Evolutionary conservation across 1,140 invertebrate genomes (phyloP).

Genomic region (Zaprionus africanus): DNA sequence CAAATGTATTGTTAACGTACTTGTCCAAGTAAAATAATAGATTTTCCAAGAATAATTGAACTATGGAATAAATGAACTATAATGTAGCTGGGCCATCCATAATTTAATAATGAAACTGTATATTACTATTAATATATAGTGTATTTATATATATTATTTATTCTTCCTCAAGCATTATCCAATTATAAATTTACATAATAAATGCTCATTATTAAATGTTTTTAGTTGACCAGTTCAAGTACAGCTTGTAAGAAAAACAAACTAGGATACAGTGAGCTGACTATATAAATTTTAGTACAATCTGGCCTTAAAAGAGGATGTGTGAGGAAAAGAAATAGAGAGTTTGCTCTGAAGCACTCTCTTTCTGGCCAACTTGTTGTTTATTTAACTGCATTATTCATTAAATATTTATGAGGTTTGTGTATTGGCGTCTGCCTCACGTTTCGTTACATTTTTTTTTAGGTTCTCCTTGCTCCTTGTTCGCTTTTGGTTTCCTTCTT

Average conservation of each 20-base stretch:
- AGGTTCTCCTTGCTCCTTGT: conserved; percentile 18
- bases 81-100: too few relatives aligned
- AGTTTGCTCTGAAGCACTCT: neutral
- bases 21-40: too few relatives aligned
- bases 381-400: conserved; percentile 42
- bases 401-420: conserved; percentile 43
- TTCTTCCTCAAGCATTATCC: too few relatives aligned
- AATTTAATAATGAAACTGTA: too few relatives aligned
- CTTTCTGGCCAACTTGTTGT: conserved; percentile 17
- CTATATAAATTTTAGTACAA: neutral
- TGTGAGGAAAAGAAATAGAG: too few relatives aligned
- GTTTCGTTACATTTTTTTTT: conserved; percentile 23
- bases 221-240: neutral
- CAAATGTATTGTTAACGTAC: too few relatives aligned
- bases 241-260: neutral
- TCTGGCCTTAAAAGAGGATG: neutral
- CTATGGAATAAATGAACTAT: too few relatives aligned
- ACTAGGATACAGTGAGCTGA: neutral
- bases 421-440: conserved; percentile 17
- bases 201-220: conserved; percentile 11
- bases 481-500: conserved; percentile 4
- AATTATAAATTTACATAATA: too few relatives aligned
- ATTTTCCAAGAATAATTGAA: too few relatives aligned
- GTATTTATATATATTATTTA: neutral
- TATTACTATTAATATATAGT: too few relatives aligned